These are phyloP conservation scores for Zaprionus kolodkinae DNA, from an alignment of 1,140 invertebrate species.

Conservation along the genomic window DNA sequence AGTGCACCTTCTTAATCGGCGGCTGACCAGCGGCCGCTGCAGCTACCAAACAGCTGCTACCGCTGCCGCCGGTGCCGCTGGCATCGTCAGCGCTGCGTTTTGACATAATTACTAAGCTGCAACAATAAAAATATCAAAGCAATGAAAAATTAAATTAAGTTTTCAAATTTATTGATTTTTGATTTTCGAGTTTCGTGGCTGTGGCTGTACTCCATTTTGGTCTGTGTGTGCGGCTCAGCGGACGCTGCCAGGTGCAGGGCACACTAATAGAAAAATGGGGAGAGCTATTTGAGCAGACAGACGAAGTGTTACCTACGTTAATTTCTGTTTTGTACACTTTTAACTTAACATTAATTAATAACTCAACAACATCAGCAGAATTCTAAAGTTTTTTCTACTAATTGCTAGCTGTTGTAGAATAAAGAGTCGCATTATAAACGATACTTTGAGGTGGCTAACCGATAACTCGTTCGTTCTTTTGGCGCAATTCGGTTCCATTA, in stretches of 20 bases:
- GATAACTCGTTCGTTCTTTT: conserved; percentile 12
- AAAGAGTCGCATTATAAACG: conserved; percentile 40
- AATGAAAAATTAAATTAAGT: conserved; percentile 37
- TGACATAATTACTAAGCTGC: conserved; percentile 86
- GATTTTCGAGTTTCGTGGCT: conserved; percentile 66
- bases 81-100: conserved; percentile 89
- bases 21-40: conserved; percentile 84
- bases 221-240: conserved; percentile 44
- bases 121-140: conserved; percentile 15
- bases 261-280: background rate
- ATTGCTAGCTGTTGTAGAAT: conserved; percentile 39
- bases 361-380: conserved; percentile 41
- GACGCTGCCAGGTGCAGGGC: conserved; percentile 36
- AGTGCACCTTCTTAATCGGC: conserved; percentile 96
- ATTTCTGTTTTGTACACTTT: conserved; percentile 67
- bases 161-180: conserved; percentile 59
- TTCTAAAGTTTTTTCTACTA: conserved; percentile 44
- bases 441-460: conserved; percentile 20
- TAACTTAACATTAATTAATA: conserved; percentile 77
- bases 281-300: conserved; percentile 5
- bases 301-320: conserved; percentile 58
- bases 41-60: conserved; percentile 67
- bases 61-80: conserved; percentile 75
- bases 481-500: background rate
- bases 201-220: conserved; percentile 79